Percentiles rank a stretch among this genome's conserved stretches.
phyloP scores from a whole-genome alignment of 2,888 invertebrate genomes.

The Protula sp. region DNA sequence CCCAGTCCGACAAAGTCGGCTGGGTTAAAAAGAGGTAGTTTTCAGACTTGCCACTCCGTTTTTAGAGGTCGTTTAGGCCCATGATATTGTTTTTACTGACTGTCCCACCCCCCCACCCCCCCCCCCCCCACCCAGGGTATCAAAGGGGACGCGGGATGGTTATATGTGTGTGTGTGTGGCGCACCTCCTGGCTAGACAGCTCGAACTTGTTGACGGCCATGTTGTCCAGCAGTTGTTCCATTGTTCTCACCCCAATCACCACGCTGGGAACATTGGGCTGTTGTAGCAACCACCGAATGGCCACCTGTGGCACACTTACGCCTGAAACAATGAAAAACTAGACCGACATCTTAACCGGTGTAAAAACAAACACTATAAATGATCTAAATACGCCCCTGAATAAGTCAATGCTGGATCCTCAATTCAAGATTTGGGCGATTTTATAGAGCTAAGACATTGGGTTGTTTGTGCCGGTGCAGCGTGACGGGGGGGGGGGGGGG shows the following conservation, averaged over 20 bases:
- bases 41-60: neutral
- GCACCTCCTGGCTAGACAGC: slow-evolving; percentile 30
- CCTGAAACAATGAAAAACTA: slow-evolving; percentile 4
- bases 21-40: neutral
- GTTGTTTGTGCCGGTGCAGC: too few species aligned
- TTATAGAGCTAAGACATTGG: too few species aligned
- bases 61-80: neutral
- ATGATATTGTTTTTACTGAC: neutral
- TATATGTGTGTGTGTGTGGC: too few species aligned
- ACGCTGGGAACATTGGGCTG: slow-evolving; percentile 37
- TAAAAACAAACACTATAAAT: neutral
- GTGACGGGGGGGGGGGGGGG: too few species aligned
- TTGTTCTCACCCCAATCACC: slow-evolving; percentile 38
- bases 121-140: neutral
- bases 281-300: slow-evolving; percentile 41
- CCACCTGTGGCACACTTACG: slow-evolving; percentile 14
- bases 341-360: neutral
- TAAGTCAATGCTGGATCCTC: too few species aligned
- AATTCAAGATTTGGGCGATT: too few species aligned
- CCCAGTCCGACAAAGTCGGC: too few species aligned
- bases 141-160: too few species aligned
- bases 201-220: slow-evolving; percentile 37
- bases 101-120: neutral
- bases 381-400: too few species aligned
- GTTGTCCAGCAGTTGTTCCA: slow-evolving; percentile 39